A percentile compares a stretch with the other conserved stretches of the same genome.
Conservation (phyloP, 1,140 invertebrate species). For the Leptopilina boulardi region DNA sequence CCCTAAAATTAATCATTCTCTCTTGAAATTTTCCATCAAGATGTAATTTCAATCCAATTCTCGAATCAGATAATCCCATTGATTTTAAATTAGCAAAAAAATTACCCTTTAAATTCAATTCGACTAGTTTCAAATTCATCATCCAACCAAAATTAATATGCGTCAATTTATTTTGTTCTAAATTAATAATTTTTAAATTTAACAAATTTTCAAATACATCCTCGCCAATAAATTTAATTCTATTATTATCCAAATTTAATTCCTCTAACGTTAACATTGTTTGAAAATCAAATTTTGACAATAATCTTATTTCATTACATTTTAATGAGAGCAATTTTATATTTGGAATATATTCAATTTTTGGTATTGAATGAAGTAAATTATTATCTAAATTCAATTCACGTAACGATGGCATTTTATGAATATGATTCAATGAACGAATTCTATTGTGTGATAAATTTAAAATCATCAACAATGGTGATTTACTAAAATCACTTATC, state of each 20-base stretch:
- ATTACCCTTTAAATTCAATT: conserved; percentile 16
- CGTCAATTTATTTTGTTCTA: conserved; percentile 13
- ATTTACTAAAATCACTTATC: conserved; percentile 13
- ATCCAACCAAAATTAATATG: neutral
- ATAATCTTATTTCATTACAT: neutral
- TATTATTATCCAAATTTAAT: conserved; percentile 25
- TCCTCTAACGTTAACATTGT: neutral
- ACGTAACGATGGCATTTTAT: neutral
- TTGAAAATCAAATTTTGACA: neutral
- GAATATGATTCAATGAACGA: neutral
- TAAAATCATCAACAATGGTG: neutral
- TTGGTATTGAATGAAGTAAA: conserved; percentile 11
- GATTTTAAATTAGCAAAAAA: neutral
- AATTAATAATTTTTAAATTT: neutral
- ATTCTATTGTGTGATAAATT: neutral
- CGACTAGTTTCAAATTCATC: neutral
- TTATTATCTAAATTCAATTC: neutral
- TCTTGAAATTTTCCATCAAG: neutral
- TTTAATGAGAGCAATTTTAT: neutral
- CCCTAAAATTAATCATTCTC: neutral
- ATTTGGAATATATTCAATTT: neutral
- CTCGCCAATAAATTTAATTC: neutral
- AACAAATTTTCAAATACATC: neutral
- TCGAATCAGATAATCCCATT: neutral
- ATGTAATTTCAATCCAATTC: neutral